A percentile compares a stretch with the other conserved stretches of the same genome.
Conservation (phyloP, 1,140 invertebrate genomes). For the Hormaphis cornu region DNA sequence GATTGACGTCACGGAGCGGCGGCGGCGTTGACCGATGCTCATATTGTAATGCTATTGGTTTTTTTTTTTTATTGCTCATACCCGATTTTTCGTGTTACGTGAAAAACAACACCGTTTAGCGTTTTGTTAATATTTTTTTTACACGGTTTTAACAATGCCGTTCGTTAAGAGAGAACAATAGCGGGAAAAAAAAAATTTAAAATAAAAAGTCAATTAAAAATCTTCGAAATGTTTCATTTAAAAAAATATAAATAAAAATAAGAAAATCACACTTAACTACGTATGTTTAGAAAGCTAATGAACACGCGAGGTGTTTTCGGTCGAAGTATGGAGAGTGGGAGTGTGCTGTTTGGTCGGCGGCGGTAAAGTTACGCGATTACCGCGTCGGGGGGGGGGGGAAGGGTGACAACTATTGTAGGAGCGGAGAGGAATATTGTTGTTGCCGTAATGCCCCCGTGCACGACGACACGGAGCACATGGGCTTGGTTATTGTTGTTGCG, state of each 20-base stretch:
- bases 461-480: conserved; percentile 21
- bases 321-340: background rate
- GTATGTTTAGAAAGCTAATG: conserved; percentile 9
- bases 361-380: background rate
- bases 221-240: background rate
- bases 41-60: background rate
- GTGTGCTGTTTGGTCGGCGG: background rate
- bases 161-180: background rate
- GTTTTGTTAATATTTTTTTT: background rate
- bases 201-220: background rate
- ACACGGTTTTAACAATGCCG: background rate
- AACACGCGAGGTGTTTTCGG: background rate
- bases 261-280: background rate
- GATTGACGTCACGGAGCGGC: background rate
- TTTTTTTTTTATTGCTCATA: background rate
- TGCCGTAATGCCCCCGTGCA: background rate
- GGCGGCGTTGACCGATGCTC: background rate
- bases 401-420: background rate
- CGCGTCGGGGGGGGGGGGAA: background rate
- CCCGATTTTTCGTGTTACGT: background rate
- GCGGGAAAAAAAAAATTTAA: background rate
- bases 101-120: too few species aligned
- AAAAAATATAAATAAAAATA: background rate
- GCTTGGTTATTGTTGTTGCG: conserved; percentile 25
- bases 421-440: too few species aligned